These are phyloP conservation scores for Dryococelus australis DNA, from an alignment of 2,888 invertebrate species.

Conservation along the genomic window DNA sequence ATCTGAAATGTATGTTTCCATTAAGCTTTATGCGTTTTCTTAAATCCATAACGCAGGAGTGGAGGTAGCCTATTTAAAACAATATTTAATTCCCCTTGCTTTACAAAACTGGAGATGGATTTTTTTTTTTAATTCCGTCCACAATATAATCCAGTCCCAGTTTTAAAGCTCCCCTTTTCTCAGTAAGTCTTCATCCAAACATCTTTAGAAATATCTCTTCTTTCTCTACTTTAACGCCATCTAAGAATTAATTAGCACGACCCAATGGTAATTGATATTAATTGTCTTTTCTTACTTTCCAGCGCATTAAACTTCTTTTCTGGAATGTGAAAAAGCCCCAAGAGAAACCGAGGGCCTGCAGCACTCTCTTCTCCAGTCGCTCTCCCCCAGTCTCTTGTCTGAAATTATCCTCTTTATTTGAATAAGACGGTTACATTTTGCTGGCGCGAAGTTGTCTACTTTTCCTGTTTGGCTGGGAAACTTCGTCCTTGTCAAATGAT, in stretches of 20 bases:
- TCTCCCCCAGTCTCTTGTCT: conserved; percentile 24
- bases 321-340: conserved; percentile 17
- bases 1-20: not conserved
- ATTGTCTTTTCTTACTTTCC: conserved; percentile 55
- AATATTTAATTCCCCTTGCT: conserved; percentile 12
- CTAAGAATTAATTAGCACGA: conserved; percentile 53
- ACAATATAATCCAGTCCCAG: conserved; percentile 12
- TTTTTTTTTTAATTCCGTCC: conserved; percentile 13
- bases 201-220: conserved; percentile 30
- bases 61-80: not conserved
- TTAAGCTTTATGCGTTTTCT: not conserved
- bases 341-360: conserved; percentile 7
- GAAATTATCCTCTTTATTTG: conserved; percentile 23
- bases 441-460: conserved; percentile 27
- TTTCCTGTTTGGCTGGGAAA: conserved; percentile 23
- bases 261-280: conserved; percentile 56
- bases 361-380: not conserved
- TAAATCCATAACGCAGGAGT: not conserved
- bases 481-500: conserved; percentile 31
- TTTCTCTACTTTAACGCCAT: conserved; percentile 32
- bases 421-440: conserved; percentile 27
- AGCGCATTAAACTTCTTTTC: conserved; percentile 50
- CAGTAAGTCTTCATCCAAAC: conserved; percentile 24
- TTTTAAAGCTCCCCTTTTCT: conserved; percentile 17
- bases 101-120: conserved; percentile 26